Conservation (phyloP, 2,113 vertebrate genomes). For the Indicator indicator region DNA sequence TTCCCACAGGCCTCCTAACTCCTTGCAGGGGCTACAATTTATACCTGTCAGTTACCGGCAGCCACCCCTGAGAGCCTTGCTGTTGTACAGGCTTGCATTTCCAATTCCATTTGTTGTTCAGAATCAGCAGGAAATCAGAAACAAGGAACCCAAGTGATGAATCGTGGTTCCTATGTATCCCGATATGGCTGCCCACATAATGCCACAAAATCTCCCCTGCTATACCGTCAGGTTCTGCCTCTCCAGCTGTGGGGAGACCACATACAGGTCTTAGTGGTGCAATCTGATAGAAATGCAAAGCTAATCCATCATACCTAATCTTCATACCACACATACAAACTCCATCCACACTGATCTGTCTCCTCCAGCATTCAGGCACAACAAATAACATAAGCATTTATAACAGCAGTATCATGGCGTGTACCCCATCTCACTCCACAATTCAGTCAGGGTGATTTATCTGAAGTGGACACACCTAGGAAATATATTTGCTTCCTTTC, state of each 20-base stretch:
- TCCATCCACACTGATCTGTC: conserved; percentile 12
- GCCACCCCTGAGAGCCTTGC: neutral
- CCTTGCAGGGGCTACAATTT: conserved; percentile 27
- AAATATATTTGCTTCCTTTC: neutral
- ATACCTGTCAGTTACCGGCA: conserved; percentile 16
- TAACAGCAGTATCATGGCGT: neutral
- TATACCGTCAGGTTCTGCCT: neutral
- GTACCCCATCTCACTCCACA: neutral
- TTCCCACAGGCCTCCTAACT: neutral
- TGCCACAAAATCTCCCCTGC: fast-evolving
- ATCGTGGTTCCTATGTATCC: neutral
- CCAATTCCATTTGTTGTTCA: neutral
- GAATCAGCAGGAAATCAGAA: conserved; percentile 5
- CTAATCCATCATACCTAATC: conserved; percentile 56
- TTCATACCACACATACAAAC: neutral
- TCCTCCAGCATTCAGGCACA: neutral
- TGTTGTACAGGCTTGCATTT: neutral
- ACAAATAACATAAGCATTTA: neutral
- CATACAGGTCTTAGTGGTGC: neutral
- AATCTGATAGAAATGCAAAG: neutral
- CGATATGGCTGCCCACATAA: fast-evolving
- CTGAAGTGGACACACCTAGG: neutral
- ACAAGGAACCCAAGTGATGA: neutral
- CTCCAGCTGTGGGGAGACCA: neutral
- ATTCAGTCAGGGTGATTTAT: conserved; percentile 27